Base-by-base conservation (phyloP, 2,888 invertebrate species). In the Acanthosoma haemorrhoidale region DNA sequence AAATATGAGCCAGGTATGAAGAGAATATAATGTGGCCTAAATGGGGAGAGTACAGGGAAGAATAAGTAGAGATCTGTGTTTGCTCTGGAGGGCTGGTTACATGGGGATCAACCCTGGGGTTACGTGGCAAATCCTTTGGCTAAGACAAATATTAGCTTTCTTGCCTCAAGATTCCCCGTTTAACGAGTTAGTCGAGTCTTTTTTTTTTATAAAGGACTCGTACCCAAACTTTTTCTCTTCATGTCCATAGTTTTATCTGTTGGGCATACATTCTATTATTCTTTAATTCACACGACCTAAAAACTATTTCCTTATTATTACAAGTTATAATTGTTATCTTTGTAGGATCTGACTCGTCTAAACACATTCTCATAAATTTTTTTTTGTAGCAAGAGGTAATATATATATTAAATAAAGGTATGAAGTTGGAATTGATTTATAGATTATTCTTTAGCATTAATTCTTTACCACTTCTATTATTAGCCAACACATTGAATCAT, bases 111-210 rank as follows among this genome's bases (percentile, higher is more conserved):
- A 61, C 18, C 36, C 5, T 5, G 36, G 61, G 21, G 61, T 61
- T 61, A 61, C 34, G 61, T 61, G 61, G 38, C 36, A 61, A 61
- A 61, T 61, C 61, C 61, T 36, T 32, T 36, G 61, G 61, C 61
- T 61, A 61, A 61, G 36, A 61, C 61, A 61, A 61, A 61, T 61
- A 61, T 61, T 61, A 61, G 61, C 61, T 61, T 36, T 61, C 61
- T 18, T 61, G 13, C 38, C 38, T 61, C 61, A 61, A 61, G 34
- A 61, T 38, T 61, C 38, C 21, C 38, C 38, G 61, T 61, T 38
- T 61, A 61, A 61, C 38, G 61, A 61, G 61, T 60, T 9, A 60
- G 34, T 21, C 61, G 31, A 4, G 16, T 32, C 32, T 29, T 4
- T 41, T 16, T 21, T 61, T 61, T 61, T 34, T 61, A 36, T 36